phyloP scores from a whole-genome alignment of 2,113 vertebrate species.

The Aspidoscelis tigris region DNA sequence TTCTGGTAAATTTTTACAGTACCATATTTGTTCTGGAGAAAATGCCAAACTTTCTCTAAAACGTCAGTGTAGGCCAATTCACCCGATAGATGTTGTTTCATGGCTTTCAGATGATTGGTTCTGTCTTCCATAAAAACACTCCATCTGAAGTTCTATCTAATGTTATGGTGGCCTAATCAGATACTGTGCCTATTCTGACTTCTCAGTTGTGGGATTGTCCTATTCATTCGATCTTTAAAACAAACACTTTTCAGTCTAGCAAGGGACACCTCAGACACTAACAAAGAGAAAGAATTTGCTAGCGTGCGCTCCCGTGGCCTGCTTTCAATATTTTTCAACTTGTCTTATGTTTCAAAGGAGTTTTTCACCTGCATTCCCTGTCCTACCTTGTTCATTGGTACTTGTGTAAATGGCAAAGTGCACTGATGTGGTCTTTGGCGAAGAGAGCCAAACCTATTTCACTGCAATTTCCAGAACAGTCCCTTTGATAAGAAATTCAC shows the following conservation, averaged over 20 bases:
- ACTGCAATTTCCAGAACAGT: constrained; percentile 35
- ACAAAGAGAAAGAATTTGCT: too few relatives aligned
- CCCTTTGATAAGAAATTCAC: constrained; percentile 15
- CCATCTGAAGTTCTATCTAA: background rate
- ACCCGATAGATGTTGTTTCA: background rate
- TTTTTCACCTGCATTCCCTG: background rate
- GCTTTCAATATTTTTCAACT: too few relatives aligned
- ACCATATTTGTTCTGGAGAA: background rate
- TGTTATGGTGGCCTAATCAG: background rate
- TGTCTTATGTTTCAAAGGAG: constrained; percentile 23
- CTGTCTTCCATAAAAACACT: background rate
- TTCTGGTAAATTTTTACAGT: background rate
- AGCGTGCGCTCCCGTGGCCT: too few relatives aligned
- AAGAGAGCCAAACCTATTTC: background rate
- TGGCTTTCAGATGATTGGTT: background rate
- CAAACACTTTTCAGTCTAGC: background rate
- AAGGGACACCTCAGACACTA: too few relatives aligned
- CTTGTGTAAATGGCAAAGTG: background rate
- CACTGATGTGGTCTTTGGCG: background rate
- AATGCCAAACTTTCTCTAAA: background rate
- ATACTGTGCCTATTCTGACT: too few relatives aligned
- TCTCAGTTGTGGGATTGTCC: background rate
- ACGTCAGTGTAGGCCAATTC: background rate
- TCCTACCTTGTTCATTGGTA: background rate
- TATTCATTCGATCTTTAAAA: background rate